Percentiles rank a stretch among this genome's conserved stretches.
These are phyloP conservation scores for Scaptomyza flava DNA, from an alignment of 2,888 invertebrate genomes.

Conservation along the genomic window DNA sequence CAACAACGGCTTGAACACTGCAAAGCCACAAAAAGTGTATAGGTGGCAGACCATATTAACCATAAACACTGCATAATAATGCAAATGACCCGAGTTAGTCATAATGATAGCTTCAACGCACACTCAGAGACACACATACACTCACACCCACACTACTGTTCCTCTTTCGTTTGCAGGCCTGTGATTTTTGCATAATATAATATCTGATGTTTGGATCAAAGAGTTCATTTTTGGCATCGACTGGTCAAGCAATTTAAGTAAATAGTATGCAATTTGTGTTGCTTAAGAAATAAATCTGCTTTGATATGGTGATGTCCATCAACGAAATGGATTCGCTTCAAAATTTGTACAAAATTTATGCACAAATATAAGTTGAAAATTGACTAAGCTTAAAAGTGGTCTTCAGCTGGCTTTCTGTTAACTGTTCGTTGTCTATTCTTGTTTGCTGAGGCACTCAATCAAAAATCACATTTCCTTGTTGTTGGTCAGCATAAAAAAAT, in stretches of 20 bases:
- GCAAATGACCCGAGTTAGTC: constrained; percentile 34
- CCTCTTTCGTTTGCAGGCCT: constrained; percentile 21
- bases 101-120: constrained; percentile 29
- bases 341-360: constrained; percentile 20
- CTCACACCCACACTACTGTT: background rate
- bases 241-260: constrained; percentile 35
- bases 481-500: constrained; percentile 52
- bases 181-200: constrained; percentile 43
- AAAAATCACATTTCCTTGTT: constrained; percentile 76
- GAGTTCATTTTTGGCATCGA: constrained; percentile 8
- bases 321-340: constrained; percentile 27
- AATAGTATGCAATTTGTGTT: constrained; percentile 28
- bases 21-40: constrained; percentile 38
- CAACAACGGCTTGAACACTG: background rate
- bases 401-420: constrained; percentile 9
- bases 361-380: constrained; percentile 38
- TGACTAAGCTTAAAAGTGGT: constrained; percentile 22
- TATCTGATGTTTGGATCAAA: constrained; percentile 29
- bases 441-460: constrained; percentile 67
- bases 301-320: background rate
- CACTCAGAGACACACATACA: background rate
- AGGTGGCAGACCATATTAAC: constrained; percentile 67
- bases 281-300: constrained; percentile 8
- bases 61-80: constrained; percentile 73
- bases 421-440: constrained; percentile 10